Base-by-base conservation (phyloP, 2,888 invertebrate species). In the Cephus pygmeus region DNA sequence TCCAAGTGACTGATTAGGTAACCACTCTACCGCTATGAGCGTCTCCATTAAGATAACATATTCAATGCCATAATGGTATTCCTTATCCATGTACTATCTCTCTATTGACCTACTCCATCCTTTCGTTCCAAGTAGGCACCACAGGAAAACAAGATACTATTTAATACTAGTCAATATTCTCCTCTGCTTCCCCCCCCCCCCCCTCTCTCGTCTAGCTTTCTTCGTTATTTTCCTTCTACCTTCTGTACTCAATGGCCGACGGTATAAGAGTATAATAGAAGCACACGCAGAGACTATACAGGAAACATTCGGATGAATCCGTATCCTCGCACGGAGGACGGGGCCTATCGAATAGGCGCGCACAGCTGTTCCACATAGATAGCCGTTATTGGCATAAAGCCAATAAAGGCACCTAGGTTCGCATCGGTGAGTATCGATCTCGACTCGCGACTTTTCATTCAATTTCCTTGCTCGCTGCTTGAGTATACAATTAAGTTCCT, bases 281-380 rank as follows among this genome's bases (percentile, higher is more conserved):
- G 40, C 40, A 23, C 40, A 23, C 40, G 9, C 40, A 23, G 40
- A 56, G 40, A 56, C 23, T 23, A 56, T 23, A 56, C 23, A 56
- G 40, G 6, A 23, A 56, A 9, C 23, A 56, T 23, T 23, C 40
- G 9, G 40, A 56, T 56, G 40, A 56, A 56, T 56, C 40, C 15
- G 40, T 56, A 56, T 23, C 40, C 40, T 56, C 23, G 40, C 40
- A 56, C 23, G 40, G 23, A 23, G 40, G 23, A 56, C 23, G 23
- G 40, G 35, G 35, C 40, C 40, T 56, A 56, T 56, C 40, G 40
- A 56, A 23, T 80, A 84, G 85, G 86, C 86, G 87, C 88, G 87
- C 90, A 90, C 90, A 90, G 90, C 89, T 90, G 90, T 89, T 90
- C 88, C 88, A 89, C 87, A 89, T 89, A 89, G 90, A 90, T 90